These are phyloP conservation scores for Alfaro cultratus DNA, from an alignment of 2,797 vertebrate species.

Conservation along the genomic window DNA sequence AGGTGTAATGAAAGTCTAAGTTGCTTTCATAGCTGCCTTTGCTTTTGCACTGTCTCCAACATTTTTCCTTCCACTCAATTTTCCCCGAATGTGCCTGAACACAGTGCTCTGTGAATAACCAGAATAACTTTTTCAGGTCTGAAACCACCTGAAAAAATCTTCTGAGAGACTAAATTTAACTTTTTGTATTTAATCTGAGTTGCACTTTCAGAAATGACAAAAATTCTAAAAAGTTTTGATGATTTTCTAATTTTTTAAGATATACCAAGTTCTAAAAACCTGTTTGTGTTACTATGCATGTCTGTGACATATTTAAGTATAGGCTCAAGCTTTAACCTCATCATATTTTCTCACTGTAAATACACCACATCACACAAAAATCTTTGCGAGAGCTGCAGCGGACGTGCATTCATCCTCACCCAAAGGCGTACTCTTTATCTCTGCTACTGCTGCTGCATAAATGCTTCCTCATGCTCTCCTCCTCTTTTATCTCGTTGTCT, in stretches of 20 bases:
- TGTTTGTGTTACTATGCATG: conserved; percentile 35
- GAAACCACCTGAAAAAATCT: no score
- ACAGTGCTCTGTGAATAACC: neutral
- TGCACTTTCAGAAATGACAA: neutral
- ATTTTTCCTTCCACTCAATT: neutral
- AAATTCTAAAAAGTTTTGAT: neutral
- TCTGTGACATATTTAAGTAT: conserved; percentile 36
- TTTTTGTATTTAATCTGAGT: neutral
- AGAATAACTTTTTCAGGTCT: neutral
- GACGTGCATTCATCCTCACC: conserved; percentile 13
- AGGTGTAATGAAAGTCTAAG: neutral
- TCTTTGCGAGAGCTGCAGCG: conserved; percentile 48
- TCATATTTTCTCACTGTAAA: conserved; percentile 21
- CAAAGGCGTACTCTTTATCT: conserved; percentile 38
- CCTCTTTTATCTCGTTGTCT: conserved; percentile 66
- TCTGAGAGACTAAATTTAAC: neutral
- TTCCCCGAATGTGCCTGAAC: neutral
- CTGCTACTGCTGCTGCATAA: conserved; percentile 52
- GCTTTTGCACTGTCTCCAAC: neutral
- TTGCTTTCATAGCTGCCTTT: neutral
- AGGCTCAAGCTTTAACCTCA: conserved; percentile 34
- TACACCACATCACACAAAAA: conserved; percentile 32
- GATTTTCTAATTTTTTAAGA: neutral
- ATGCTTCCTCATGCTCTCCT: conserved; percentile 62
- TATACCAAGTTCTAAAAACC: conserved; percentile 19